phyloP scores from a whole-genome alignment of 2,888 invertebrate species.

The Colostygia pectinataria region DNA sequence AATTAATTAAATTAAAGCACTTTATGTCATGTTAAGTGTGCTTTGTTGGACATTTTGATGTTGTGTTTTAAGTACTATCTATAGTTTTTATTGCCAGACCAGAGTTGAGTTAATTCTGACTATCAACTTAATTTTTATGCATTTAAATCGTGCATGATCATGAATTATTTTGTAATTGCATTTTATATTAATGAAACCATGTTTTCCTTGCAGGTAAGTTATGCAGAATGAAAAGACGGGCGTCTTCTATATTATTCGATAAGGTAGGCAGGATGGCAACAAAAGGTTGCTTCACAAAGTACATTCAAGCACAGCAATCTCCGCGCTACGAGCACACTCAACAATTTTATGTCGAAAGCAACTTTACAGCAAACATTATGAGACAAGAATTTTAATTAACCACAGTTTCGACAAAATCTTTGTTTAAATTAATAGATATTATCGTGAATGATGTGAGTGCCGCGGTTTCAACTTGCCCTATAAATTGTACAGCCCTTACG shows the following conservation, averaged over 20 bases:
- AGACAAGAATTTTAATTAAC: conserved; percentile 49
- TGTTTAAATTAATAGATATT: conserved; percentile 60
- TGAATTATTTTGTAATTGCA: not conserved
- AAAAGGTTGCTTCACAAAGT: conserved; percentile 12
- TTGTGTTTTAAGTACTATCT: too few relatives aligned
- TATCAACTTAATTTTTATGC: too few relatives aligned
- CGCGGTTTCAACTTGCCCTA: conserved; percentile 63
- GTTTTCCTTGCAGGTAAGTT: conserved; percentile 37
- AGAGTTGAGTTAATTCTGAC: too few relatives aligned
- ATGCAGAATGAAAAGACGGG: not conserved
- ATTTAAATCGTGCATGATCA: too few relatives aligned
- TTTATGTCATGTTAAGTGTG: too few relatives aligned
- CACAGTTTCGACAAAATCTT: conserved; percentile 41
- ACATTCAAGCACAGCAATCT: conserved; percentile 7
- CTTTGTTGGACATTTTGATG: too few relatives aligned
- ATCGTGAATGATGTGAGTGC: conserved; percentile 56
- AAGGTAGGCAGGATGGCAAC: conserved; percentile 15
- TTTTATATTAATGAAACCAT: not conserved
- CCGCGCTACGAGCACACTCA: conserved; percentile 17
- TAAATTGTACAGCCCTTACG: conserved; percentile 58
- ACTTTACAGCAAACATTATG: conserved; percentile 41
- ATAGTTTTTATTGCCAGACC: too few relatives aligned
- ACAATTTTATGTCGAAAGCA: conserved; percentile 32
- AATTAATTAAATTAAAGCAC: too few relatives aligned
- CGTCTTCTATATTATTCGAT: conserved; percentile 12